These are phyloP conservation scores for Phortica magna DNA, from an alignment of 2,888 invertebrate species.

Conservation along the genomic window DNA sequence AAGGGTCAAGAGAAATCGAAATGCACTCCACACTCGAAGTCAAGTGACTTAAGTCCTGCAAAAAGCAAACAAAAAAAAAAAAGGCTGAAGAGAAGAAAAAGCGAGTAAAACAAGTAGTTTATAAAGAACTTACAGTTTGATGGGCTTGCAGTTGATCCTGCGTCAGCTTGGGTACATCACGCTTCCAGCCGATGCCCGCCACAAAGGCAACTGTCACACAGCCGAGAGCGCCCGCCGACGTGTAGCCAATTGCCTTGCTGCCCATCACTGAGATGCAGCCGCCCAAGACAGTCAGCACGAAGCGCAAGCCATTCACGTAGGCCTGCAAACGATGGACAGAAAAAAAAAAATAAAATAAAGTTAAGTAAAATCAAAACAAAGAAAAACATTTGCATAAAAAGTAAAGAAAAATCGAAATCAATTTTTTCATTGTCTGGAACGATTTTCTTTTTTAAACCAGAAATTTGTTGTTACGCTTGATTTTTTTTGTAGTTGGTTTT, in stretches of 20 bases:
- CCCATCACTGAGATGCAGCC: constrained; percentile 83
- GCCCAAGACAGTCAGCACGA: constrained; percentile 81
- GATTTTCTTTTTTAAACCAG: background rate
- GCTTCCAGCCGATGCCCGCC: constrained; percentile 80
- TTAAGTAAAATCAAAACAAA: background rate
- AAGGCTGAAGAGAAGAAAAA: background rate
- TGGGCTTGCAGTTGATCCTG: constrained; percentile 64
- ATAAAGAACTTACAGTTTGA: constrained; percentile 69
- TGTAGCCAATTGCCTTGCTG: constrained; percentile 81
- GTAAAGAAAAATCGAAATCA: constrained; percentile 4
- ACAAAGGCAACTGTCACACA: constrained; percentile 81
- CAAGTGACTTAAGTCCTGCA: background rate
- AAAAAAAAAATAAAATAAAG: constrained; percentile 22
- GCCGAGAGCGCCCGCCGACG: constrained; percentile 83
- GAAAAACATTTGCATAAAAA: background rate
- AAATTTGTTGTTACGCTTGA: background rate
- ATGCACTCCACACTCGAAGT: background rate
- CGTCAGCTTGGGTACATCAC: constrained; percentile 66
- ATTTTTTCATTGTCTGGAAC: constrained; percentile 7
- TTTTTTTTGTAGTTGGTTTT: background rate
- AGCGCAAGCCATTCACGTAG: constrained; percentile 78
- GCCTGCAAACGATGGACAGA: constrained; percentile 64
- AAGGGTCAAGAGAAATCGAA: constrained; percentile 7
- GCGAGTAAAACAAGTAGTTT: background rate
- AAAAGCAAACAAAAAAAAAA: background rate